phyloP scores from a whole-genome alignment of 2,113 vertebrate species.

The Mus musculus region GRCm39 chr16:30951501-30952000 shows the following conservation, averaged over 20 bases:
- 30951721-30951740: background rate
- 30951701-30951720: background rate
- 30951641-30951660: background rate
- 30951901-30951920: conserved; percentile 50
- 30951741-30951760: background rate
- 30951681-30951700: too few species aligned
- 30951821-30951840: too few species aligned
- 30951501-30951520: background rate
- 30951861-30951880: background rate
- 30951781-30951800: too few species aligned
- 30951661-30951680: background rate
- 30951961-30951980: conserved; percentile 7
- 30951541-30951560: conserved; percentile 30
- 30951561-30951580: conserved; percentile 18
- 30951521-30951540: conserved; percentile 2
- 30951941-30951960: background rate
- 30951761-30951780: background rate
- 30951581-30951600: conserved; percentile 26
- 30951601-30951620: conserved; percentile 48
- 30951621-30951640: background rate
- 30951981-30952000: conserved; percentile 49
- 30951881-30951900: conserved; percentile 31
- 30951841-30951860: background rate
- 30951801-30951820: rapidly evolving
- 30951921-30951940: conserved; percentile 18